phyloP scores from a whole-genome alignment of 1,140 invertebrate species.

The Heliconius congener region DNA sequence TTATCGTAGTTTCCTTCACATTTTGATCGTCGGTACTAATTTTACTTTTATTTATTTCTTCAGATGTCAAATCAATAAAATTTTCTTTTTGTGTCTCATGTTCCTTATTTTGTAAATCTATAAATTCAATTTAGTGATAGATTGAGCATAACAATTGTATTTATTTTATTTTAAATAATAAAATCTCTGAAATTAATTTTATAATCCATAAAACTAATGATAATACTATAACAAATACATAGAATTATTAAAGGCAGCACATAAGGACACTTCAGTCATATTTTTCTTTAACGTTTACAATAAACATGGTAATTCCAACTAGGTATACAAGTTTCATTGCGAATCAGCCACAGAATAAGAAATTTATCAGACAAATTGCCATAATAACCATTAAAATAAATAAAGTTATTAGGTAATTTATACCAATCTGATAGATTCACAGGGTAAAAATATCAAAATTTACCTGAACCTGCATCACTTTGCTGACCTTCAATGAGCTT shows the following conservation, averaged over 20 bases:
- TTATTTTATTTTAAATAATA: no score
- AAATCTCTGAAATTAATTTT: no score
- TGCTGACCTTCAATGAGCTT: neutral
- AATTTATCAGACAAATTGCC: conserved; percentile 8
- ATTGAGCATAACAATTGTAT: no score
- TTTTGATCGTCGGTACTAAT: neutral
- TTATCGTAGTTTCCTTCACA: neutral
- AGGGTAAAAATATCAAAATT: neutral
- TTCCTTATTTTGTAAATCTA: neutral
- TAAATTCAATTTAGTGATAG: neutral
- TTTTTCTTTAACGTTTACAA: neutral
- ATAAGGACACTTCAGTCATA: neutral
- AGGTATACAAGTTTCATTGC: neutral
- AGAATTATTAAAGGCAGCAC: no score
- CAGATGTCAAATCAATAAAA: neutral
- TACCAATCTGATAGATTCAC: neutral
- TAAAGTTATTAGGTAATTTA: conserved; percentile 12
- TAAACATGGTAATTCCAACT: neutral
- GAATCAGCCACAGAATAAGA: neutral
- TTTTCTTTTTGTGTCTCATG: neutral
- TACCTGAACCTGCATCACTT: neutral
- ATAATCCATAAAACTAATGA: no score
- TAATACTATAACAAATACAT: no score
- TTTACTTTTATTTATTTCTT: neutral
- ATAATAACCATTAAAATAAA: neutral